Base-by-base conservation (phyloP, 2,888 invertebrate genomes). In the Diachrysia chrysitis region DNA sequence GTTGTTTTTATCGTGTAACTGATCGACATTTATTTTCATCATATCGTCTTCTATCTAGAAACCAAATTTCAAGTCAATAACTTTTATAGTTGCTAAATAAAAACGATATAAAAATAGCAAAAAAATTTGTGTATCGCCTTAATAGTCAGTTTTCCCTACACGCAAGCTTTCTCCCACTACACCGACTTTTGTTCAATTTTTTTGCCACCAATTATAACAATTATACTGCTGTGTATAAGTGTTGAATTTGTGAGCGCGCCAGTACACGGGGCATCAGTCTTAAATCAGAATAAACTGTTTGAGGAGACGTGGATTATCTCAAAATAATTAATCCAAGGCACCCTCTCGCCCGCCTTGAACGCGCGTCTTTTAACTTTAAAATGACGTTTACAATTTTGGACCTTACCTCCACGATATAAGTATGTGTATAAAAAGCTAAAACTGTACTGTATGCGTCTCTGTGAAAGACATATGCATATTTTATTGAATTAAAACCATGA, bases 151-250 rank as follows among this genome's bases (percentile, higher is more conserved):
- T 25, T 5, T 25, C 29, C 5, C 6, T 29, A 7, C 9, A 29
- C 2, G 9, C 29, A 7, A 7, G 9, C 29, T 7, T 14, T 35
- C 2, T 12, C 16, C 14, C 14, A 16, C 10, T 32, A 37, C 1
- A 3, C n/a, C 6, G 7, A n/a, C 42, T n/a, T 16, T 42, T n/a
- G 5, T n/a, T 6, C 35, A 37, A 61, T 16, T 25, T 17, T 21
- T 37, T 57, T 62, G 21, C 42, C 6, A 42, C n/a, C n/a, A 46
- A 57, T 58, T 12, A 71, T 55, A 25, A 9, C 1, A 42, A 25
- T 59, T 54, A 46, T 62, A 19, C 65, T 58, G 32, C 21, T n/a
- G n/a, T n/a, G n/a, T n/a, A n/a, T n/a, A n/a, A n/a, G 51, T 69
- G 6, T n/a, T 16, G 5, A 32, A 9, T 1, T 6, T 17, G 21